Conservation (phyloP, 2,888 invertebrate species). For the Macrophya alboannulata region DNA sequence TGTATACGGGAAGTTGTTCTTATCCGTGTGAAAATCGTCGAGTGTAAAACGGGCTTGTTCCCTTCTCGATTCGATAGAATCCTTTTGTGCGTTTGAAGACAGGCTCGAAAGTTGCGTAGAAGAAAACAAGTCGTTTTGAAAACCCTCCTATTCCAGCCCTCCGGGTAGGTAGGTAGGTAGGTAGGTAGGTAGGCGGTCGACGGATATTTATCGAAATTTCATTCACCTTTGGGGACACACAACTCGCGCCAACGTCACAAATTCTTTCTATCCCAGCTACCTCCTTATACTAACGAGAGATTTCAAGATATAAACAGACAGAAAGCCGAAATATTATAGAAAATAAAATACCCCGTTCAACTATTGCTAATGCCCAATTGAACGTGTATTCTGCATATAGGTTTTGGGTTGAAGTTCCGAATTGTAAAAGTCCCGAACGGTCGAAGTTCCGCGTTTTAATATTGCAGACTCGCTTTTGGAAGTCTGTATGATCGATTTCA, state of each 20-base stretch:
- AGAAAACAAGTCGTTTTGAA: conserved; percentile 49
- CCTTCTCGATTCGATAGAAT: conserved; percentile 50
- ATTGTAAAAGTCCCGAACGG: too few species aligned
- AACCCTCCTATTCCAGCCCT: neutral
- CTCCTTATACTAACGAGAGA: conserved; percentile 38
- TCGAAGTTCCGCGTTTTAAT: too few species aligned
- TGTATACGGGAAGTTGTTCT: conserved; percentile 35
- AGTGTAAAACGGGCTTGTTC: conserved; percentile 45
- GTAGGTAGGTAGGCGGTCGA: conserved; percentile 40
- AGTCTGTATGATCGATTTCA: too few species aligned
- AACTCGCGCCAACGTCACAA: conserved; percentile 34
- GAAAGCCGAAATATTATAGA: neutral
- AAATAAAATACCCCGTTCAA: neutral
- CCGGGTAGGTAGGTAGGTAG: neutral
- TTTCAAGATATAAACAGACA: conserved; percentile 30
- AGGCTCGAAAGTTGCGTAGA: conserved; percentile 26
- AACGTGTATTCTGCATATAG: neutral
- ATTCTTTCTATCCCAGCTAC: conserved; percentile 12
- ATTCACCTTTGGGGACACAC: conserved; percentile 52
- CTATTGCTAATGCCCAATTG: neutral
- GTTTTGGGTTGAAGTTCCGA: too few species aligned
- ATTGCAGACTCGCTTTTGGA: too few species aligned
- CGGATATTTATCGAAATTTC: conserved; percentile 55
- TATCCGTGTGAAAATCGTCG: conserved; percentile 53
- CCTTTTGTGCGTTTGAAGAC: conserved; percentile 48